Base-by-base conservation (phyloP, 1,140 invertebrate genomes). In the Acromyrmex echinatior region DNA sequence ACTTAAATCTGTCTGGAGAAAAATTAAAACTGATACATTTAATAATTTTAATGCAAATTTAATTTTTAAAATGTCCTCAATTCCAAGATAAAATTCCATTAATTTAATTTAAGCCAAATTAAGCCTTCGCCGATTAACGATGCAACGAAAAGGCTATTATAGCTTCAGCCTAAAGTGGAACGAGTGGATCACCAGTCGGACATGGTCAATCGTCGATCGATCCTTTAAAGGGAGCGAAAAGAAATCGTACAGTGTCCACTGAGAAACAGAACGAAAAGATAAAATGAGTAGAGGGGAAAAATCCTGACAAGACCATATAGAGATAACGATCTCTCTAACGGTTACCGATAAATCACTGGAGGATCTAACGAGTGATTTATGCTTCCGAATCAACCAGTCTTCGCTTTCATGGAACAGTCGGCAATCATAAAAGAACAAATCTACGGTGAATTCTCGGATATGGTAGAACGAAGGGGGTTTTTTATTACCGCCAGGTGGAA, bases 131-230 rank as follows among this genome's bases (percentile, higher is more conserved):
- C 68, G n/a, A 51, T 74, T 12, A 28, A 76, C 10, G 25, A 35
- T 63, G 18, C 56, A n/a, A 18, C 6, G 39, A 78, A 78, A 77
- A 77, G 14, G 62, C 28, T 45, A 45, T 51, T 82, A 45, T 45
- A 18, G n/a, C 39, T 53, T 14, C 45, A n/a, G n/a, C 31, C 66
- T 78, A 91, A 92, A 92, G 88, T 92, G 82, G 86, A 92, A 92
- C 80, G 73, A 86, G 16, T 68, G 77, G 21, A 77, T 90, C 84
- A 71, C 86, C 86, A 45, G 63, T 85, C 76, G 35, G 53, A 79
- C 73, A 7, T 58, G 77, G 66, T 60, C 58, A 74, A 65, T 81
- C 51, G 39, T 56, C 35, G 31, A 62, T 58, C 86, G 66, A 71
- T 70, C 65, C 49, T 65, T 86, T 74, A 81, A 74, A 89, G 88